phyloP scores from a whole-genome alignment of 2,113 vertebrate species.

The Thomomys bottae region DNA sequence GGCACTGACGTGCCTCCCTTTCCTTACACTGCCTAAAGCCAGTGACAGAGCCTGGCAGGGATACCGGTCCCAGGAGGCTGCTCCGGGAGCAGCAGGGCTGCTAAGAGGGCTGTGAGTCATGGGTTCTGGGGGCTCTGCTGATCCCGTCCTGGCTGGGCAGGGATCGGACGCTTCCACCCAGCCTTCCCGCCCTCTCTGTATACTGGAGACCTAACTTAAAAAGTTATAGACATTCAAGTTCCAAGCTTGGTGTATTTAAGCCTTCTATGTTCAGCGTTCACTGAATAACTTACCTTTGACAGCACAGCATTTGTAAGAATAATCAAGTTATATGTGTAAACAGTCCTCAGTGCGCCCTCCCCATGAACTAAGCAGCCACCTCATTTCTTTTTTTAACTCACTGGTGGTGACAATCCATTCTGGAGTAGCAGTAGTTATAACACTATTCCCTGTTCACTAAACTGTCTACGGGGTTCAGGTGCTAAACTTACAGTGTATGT shows the following conservation, averaged over 20 bases:
- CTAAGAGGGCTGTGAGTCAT: neutral
- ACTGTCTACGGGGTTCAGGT: neutral
- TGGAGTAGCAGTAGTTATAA: conserved; percentile 1
- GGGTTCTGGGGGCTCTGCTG: neutral
- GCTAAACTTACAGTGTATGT: neutral
- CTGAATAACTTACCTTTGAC: neutral
- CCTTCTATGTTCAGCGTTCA: neutral
- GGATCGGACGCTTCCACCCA: neutral
- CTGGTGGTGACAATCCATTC: conserved; percentile 17
- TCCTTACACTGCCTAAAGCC: neutral
- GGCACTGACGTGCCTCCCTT: neutral
- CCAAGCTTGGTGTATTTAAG: neutral
- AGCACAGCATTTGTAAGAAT: neutral
- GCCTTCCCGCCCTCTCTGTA: neutral
- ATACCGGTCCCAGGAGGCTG: neutral
- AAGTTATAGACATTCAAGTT: neutral
- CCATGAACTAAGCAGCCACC: conserved; percentile 1
- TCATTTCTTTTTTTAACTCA: conserved; percentile 30
- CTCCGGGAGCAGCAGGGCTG: neutral
- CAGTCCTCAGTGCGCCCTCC: neutral
- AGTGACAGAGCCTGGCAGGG: neutral
- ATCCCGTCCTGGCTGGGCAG: neutral
- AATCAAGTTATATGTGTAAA: neutral
- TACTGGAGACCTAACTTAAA: neutral
- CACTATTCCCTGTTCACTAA: no score